Conservation (phyloP, 2,888 invertebrate genomes). For the Synanthedon andrenaeformis region DNA sequence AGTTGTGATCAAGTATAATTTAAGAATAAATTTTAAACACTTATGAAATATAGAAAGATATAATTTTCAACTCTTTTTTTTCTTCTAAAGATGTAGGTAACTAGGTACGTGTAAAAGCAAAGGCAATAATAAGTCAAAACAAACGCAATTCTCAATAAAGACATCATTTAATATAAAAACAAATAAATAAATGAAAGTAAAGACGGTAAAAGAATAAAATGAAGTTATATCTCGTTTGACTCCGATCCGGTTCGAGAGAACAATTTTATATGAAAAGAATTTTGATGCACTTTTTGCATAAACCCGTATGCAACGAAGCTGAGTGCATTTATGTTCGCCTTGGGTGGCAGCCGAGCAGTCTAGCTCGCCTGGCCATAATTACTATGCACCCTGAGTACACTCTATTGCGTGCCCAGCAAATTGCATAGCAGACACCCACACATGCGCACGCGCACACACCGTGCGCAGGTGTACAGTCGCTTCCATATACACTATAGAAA, state of each 20-base stretch:
- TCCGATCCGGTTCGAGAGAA: neutral
- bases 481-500: constrained; percentile 6
- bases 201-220: too few relatives aligned
- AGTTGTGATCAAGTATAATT: too few relatives aligned
- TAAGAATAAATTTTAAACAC: too few relatives aligned
- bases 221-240: neutral
- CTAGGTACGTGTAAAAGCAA: too few relatives aligned
- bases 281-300: neutral
- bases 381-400: constrained; percentile 22
- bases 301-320: neutral
- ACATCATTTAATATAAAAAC: too few relatives aligned
- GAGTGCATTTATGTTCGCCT: neutral
- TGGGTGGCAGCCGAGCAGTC: constrained; percentile 11
- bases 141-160: too few relatives aligned
- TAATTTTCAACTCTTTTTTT: too few relatives aligned
- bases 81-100: too few relatives aligned
- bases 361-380: constrained; percentile 15
- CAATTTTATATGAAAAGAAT: neutral
- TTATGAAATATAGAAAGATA: too few relatives aligned
- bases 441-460: constrained; percentile 2
- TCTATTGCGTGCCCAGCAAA: constrained; percentile 17
- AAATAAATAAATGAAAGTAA: too few relatives aligned
- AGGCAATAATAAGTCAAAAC: too few relatives aligned
- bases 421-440: constrained; percentile 6
- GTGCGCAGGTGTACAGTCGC: constrained; percentile 15